Conservation (phyloP, 2,888 invertebrate species). For the Xanthorhoe designata region DNA sequence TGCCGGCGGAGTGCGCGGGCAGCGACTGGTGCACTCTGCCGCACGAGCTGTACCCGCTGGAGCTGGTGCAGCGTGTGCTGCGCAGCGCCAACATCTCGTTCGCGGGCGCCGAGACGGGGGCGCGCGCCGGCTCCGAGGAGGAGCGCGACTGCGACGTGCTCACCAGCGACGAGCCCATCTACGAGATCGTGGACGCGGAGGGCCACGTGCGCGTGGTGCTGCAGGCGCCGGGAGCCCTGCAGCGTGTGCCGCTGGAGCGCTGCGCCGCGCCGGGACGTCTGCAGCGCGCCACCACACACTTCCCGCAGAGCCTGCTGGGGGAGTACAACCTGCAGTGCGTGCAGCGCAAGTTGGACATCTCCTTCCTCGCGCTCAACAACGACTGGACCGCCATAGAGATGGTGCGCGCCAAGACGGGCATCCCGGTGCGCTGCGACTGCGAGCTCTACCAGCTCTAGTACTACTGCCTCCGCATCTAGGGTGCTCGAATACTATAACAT, state of each 20-base stretch:
- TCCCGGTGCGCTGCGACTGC: slow-evolving; percentile 1
- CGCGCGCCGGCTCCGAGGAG: not conserved
- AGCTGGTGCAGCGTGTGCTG: not conserved
- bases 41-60: not conserved
- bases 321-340: not conserved
- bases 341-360: not conserved
- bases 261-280: not conserved
- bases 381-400: not conserved
- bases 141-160: not conserved
- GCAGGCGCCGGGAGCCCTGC: not conserved
- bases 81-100: not conserved
- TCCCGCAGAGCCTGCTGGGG: not conserved
- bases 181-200: not conserved
- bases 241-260: not conserved
- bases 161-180: not conserved
- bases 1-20: not conserved
- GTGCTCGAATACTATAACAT: too few relatives aligned
- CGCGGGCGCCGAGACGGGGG: not conserved
- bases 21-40: not conserved
- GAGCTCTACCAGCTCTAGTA: not conserved
- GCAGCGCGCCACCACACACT: not conserved
- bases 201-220: not conserved
- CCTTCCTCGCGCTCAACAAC: not conserved
- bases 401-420: not conserved
- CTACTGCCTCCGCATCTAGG: too few relatives aligned